phyloP scores from a whole-genome alignment of 1,140 invertebrate species.

The Drosophila guanche region DNA sequence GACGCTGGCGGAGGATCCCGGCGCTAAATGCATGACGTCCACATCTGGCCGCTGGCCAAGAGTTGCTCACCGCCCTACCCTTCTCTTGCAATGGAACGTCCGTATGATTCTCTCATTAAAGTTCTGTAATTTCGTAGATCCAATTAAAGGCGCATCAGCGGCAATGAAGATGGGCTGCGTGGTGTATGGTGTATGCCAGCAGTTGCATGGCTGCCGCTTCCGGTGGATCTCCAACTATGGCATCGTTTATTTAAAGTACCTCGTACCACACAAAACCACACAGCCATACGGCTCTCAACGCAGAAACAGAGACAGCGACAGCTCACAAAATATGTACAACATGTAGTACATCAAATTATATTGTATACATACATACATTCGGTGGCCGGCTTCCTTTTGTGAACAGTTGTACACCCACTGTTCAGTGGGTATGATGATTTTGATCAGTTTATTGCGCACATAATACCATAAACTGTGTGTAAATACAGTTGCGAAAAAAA shows the following conservation, averaged over 20 bases:
- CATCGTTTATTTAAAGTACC: conserved; percentile 63
- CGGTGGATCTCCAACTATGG: conserved; percentile 27
- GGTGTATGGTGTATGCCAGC: conserved; percentile 34
- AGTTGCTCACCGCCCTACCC: conserved; percentile 41
- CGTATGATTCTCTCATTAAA: conserved; percentile 3
- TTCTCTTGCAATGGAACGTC: conserved; percentile 17
- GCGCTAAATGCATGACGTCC: conserved; percentile 67
- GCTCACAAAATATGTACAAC: too few relatives aligned
- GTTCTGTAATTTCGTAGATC: conserved; percentile 8
- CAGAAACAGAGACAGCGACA: conserved; percentile 5
- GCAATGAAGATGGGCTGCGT: conserved; percentile 6
- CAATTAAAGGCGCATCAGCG: conserved; percentile 21
- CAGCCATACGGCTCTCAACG: conserved; percentile 30
- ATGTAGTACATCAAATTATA: not conserved
- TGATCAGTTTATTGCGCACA: too few relatives aligned
- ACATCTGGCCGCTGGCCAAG: conserved; percentile 60
- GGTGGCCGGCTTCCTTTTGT: conserved; percentile 51
- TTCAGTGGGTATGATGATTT: too few relatives aligned
- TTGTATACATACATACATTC: conserved; percentile 1
- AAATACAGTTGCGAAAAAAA: too few relatives aligned
- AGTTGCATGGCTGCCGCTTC: conserved; percentile 43
- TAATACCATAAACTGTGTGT: too few relatives aligned
- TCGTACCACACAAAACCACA: conserved; percentile 9
- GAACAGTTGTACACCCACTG: not conserved
- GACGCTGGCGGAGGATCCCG: conserved; percentile 3